These are phyloP conservation scores for Caenorhabditis japonica DNA, from an alignment of 2,888 invertebrate genomes.

Conservation along the genomic window DNA sequence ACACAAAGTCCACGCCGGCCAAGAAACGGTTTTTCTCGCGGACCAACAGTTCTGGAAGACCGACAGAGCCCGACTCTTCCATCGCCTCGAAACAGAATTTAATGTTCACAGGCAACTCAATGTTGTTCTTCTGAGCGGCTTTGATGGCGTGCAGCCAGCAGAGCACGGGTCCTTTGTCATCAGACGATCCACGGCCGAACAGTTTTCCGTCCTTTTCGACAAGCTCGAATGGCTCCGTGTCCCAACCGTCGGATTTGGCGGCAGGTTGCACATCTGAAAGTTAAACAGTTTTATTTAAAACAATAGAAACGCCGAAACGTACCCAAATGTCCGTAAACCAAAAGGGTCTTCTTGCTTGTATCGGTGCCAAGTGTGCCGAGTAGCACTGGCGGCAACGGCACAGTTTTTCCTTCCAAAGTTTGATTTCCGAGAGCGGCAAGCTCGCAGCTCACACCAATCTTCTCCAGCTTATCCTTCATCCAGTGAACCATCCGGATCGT, in stretches of 20 bases:
- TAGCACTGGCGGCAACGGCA: slow-evolving; percentile 70
- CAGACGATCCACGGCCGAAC: slow-evolving; percentile 91
- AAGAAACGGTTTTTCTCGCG: slow-evolving; percentile 78
- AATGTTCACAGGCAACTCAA: slow-evolving; percentile 83
- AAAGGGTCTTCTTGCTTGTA: slow-evolving; percentile 89
- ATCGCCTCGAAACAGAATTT: slow-evolving; percentile 96
- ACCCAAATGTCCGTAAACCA: slow-evolving; percentile 93
- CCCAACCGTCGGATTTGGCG: slow-evolving; percentile 84
- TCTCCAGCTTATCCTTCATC: slow-evolving; percentile 78
- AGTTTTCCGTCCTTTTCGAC: slow-evolving; percentile 90
- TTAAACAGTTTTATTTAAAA: too few species aligned
- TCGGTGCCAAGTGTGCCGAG: slow-evolving; percentile 82
- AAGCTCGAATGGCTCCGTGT: slow-evolving; percentile 92
- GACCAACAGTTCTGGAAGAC: slow-evolving; percentile 88
- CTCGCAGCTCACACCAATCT: slow-evolving; percentile 50
- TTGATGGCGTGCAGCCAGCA: slow-evolving; percentile 95
- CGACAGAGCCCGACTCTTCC: slow-evolving; percentile 97
- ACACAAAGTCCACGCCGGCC: slow-evolving; percentile 88
- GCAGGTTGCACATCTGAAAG: slow-evolving; percentile 65
- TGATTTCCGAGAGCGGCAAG: slow-evolving; percentile 62
- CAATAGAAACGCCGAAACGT: slow-evolving; percentile 84
- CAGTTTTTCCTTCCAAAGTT: slow-evolving; percentile 58
- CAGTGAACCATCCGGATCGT: slow-evolving; percentile 90
- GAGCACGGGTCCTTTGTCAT: slow-evolving; percentile 86
- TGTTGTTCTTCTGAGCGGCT: slow-evolving; percentile 85